Conservation (phyloP, 2,113 vertebrate genomes). For the Lophochroa leadbeateri region DNA sequence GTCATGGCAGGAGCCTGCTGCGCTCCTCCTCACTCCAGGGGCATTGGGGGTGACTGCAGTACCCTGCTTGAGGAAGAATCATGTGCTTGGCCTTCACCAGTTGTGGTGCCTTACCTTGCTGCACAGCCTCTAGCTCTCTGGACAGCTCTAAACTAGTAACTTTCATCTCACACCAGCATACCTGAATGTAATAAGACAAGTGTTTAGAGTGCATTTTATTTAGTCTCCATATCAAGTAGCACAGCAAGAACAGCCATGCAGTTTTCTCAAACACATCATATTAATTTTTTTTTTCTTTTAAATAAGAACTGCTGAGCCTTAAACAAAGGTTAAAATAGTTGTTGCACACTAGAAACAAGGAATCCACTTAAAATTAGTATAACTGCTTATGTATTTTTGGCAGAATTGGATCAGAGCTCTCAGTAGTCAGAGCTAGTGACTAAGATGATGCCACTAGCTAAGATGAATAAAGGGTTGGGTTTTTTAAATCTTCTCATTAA, state of each 20-base stretch:
- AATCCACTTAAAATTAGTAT: neutral
- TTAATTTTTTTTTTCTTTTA: neutral
- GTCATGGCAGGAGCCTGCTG: neutral
- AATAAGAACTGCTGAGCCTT: neutral
- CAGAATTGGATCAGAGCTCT: neutral
- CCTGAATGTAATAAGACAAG: fast-evolving
- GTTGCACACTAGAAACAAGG: neutral
- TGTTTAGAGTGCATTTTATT: neutral
- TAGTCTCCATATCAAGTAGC: neutral
- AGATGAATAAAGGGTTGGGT: neutral
- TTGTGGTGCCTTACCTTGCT: no score
- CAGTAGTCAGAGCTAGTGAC: neutral
- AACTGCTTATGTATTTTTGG: neutral
- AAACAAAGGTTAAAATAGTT: neutral
- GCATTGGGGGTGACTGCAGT: no score
- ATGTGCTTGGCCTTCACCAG: fast-evolving
- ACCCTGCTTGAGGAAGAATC: neutral
- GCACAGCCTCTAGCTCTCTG: fast-evolving
- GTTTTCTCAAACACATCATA: neutral
- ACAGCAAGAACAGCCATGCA: neutral
- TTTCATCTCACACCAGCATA: neutral
- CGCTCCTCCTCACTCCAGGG: neutral
- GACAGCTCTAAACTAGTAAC: fast-evolving
- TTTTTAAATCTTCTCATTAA: neutral
- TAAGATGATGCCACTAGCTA: neutral